Evolutionary conservation across 2,888 invertebrate species (phyloP).

Genomic region (Machimus atricapillus): DNA sequence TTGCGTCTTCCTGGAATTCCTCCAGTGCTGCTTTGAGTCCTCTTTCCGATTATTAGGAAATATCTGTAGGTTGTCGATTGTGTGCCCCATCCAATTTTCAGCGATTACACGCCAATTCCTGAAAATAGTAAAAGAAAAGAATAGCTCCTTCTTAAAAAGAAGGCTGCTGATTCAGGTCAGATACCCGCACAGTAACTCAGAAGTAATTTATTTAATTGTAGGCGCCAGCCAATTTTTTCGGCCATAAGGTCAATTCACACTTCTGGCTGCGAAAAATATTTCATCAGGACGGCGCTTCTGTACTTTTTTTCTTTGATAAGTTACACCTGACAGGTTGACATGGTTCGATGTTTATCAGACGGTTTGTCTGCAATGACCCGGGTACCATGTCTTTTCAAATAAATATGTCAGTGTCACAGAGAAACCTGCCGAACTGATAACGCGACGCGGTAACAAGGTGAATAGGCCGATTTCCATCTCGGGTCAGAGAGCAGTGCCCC

Average conservation of each 20-base stretch:
- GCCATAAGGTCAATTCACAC: slow-evolving; percentile 5
- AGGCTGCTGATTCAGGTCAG: background rate
- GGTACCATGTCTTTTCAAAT: background rate
- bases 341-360: slow-evolving; percentile 6
- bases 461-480: background rate
- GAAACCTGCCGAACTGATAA: slow-evolving; percentile 24
- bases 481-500: slow-evolving; percentile 6
- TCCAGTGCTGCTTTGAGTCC: background rate
- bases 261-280: background rate
- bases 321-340: slow-evolving; percentile 15
- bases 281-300: background rate
- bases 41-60: background rate
- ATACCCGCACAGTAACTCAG: background rate
- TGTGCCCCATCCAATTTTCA: background rate
- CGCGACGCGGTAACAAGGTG: slow-evolving; percentile 13
- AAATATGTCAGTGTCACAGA: slow-evolving; percentile 33
- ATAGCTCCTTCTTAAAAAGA: background rate
- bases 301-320: background rate
- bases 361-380: background rate
- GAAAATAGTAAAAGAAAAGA: background rate
- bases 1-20: slow-evolving; percentile 1
- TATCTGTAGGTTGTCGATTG: background rate
- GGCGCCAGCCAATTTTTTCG: background rate
- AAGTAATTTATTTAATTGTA: slow-evolving; percentile 12
- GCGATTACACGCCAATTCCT: background rate